Evolutionary conservation across 2,888 invertebrate genomes (phyloP), one percentile per base, ranked within the genome.

Genomic region (Drosophila nigricruria): DNA sequence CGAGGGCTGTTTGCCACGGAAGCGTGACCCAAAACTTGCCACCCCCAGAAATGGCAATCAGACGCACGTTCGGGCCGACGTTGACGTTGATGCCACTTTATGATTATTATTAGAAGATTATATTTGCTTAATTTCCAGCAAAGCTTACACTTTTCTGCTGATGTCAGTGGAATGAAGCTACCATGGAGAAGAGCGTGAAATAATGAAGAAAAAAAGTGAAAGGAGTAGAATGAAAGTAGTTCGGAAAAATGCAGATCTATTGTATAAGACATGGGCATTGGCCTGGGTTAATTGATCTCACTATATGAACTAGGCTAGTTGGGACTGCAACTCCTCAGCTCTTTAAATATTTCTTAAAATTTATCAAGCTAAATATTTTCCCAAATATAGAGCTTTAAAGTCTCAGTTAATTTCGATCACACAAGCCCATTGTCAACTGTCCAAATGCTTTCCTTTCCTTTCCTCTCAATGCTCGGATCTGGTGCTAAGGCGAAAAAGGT

Each of bases 101-200:
- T 53, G 71, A 64, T 74, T 74, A 80, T 80, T 74, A 58, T 80
- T 67, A 52, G 54, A 58, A 67, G 78, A 66, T 78, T 78, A 78
- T 69, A 43, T 61, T 63, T 68, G 45, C 66, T 52, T 79, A 65
- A 76, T 62, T 69, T 69, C 10, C 30, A 59, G 38, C 50, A 54
- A 32, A 47, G 30, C 56, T 60, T 47, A 54, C 66, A 66, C 34
- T 62, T 72, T 62, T 54, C 18, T 58, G 73, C 70, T 58, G 66
- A 73, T 56, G 49, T 47, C 69, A 56, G 54, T 27, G 16, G 6
- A 16, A 32, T 4, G 3, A 3, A 10, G 0, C 10, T 34, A 58
- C 57, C 38, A 9, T 70, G 68, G 68, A 34, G 10, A 2, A 27
- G 23, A 38, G 25, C 18, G 6, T 34, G 16, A 14, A 52, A 56